These are phyloP conservation scores for Drosophila melanocephala DNA, from an alignment of 2,888 invertebrate genomes.

Conservation along the genomic window DNA sequence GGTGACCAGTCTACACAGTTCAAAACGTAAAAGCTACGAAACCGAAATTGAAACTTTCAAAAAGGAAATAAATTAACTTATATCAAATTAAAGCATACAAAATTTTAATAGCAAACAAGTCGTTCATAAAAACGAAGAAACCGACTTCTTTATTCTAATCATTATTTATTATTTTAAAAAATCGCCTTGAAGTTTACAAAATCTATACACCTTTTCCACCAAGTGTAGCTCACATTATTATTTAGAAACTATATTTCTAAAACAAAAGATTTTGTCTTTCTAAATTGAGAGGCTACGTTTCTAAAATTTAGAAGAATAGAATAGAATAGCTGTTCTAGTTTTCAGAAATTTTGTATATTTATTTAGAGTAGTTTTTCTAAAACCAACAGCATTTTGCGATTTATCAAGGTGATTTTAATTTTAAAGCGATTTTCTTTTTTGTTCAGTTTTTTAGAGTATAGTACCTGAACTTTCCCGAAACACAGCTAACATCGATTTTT, in stretches of 20 bases:
- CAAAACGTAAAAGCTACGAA: not conserved
- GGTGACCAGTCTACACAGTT: too few relatives aligned
- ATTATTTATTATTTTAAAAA: too few relatives aligned
- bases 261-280: not conserved
- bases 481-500: not conserved
- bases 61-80: too few relatives aligned
- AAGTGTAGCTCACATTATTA: not conserved
- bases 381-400: not conserved
- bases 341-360: too few relatives aligned
- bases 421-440: not conserved
- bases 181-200: too few relatives aligned
- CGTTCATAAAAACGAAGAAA: too few relatives aligned
- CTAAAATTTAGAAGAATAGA: not conserved
- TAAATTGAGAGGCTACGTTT: not conserved
- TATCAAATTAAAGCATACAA: too few relatives aligned
- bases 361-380: not conserved
- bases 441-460: not conserved
- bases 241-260: not conserved
- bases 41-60: not conserved
- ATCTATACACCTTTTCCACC: too few relatives aligned
- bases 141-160: too few relatives aligned
- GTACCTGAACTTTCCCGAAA: not conserved
- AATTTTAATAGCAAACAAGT: too few relatives aligned
- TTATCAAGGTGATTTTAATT: not conserved
- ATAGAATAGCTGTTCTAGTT: too few relatives aligned